phyloP scores from a whole-genome alignment of 2,113 vertebrate species.

The Scytalopus superciliaris region DNA sequence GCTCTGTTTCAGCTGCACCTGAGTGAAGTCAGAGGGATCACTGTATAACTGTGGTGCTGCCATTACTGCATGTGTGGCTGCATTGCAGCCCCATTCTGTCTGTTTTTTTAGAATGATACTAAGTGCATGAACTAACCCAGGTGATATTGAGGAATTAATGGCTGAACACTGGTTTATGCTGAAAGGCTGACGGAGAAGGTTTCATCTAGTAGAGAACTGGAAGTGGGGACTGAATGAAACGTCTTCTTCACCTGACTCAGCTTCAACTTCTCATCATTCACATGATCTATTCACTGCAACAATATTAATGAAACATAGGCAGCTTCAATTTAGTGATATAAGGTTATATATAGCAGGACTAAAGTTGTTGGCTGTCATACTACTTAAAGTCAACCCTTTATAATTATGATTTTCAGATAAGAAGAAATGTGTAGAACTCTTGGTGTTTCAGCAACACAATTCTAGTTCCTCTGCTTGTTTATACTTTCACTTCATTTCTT shows the following conservation, averaged over 20 bases:
- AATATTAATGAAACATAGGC: background rate
- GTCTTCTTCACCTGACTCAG: background rate
- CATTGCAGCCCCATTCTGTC: background rate
- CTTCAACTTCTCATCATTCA: background rate
- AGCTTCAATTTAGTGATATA: background rate
- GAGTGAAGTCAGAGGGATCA: background rate
- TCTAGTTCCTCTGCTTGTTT: background rate
- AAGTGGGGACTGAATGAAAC: background rate
- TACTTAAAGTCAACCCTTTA: background rate
- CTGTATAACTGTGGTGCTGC: background rate
- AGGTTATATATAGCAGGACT: background rate
- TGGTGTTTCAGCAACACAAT: background rate
- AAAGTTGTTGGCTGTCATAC: background rate
- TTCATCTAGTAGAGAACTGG: background rate
- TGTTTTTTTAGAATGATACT: background rate
- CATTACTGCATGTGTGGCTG: background rate
- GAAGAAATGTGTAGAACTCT: background rate
- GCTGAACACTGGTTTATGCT: background rate
- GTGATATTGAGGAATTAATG: background rate
- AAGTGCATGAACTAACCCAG: background rate
- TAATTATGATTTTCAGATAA: background rate
- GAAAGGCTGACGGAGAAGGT: background rate
- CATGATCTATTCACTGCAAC: background rate
- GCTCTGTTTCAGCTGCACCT: background rate
- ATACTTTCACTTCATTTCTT: background rate